Conservation (phyloP, 2,113 vertebrate species). For the Psittacula cyanocephala region DNA sequence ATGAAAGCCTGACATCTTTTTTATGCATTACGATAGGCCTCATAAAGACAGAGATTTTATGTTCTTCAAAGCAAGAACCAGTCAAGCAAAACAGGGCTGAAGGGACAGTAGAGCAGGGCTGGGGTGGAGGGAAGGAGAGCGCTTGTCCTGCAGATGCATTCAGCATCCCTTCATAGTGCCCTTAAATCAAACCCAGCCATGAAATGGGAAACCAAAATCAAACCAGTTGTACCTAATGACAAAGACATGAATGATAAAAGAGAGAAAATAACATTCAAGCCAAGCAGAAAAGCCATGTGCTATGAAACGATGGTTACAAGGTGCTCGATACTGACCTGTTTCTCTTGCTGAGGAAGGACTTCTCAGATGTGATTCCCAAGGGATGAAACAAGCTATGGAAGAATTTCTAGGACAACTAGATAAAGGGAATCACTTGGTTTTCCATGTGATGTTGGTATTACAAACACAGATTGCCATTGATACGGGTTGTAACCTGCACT, state of each 20-base stretch:
- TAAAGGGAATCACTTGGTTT: background rate
- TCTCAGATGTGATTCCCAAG: background rate
- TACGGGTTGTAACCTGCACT: background rate
- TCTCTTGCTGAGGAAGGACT: background rate
- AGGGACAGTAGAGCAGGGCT: background rate
- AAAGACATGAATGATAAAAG: background rate
- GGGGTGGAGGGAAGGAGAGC: too few relatives aligned
- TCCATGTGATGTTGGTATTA: background rate
- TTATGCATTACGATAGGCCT: background rate
- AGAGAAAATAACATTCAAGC: rapidly evolving
- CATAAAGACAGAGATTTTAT: background rate
- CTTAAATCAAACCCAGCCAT: background rate
- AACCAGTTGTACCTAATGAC: background rate
- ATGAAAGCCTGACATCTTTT: background rate
- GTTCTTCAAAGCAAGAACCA: background rate
- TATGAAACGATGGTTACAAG: background rate
- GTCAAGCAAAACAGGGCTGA: background rate
- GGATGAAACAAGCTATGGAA: background rate
- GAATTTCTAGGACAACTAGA: background rate
- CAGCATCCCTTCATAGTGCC: background rate
- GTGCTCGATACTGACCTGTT: rapidly evolving
- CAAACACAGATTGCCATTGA: background rate
- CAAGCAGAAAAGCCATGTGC: background rate
- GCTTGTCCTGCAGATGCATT: background rate
- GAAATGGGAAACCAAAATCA: background rate